These are phyloP conservation scores for Phrynocephalus versicolor DNA, from an alignment of 2,113 vertebrate genomes.

Conservation along the genomic window DNA sequence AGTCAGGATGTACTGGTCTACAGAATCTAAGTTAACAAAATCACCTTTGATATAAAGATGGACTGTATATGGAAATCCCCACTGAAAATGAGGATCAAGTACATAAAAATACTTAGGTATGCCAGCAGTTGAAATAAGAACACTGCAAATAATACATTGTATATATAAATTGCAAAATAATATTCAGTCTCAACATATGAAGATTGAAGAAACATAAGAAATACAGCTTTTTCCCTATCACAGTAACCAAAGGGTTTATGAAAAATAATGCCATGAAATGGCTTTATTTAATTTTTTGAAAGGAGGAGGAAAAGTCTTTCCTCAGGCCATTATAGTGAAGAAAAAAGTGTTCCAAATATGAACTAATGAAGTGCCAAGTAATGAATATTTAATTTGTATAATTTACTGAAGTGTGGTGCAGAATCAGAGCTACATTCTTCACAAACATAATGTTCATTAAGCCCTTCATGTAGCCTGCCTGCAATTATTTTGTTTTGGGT, in stretches of 20 bases:
- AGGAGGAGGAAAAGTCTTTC: slow-evolving; percentile 63
- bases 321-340: slow-evolving; percentile 77
- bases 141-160: slow-evolving; percentile 29
- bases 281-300: slow-evolving; percentile 34
- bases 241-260: slow-evolving; percentile 71
- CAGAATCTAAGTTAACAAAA: slow-evolving; percentile 38
- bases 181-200: slow-evolving; percentile 22
- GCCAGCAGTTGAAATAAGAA: slow-evolving; percentile 59
- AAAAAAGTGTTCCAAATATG: slow-evolving; percentile 77
- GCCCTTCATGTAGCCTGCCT: slow-evolving; percentile 60
- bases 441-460: slow-evolving; percentile 77
- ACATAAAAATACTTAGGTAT: slow-evolving; percentile 60
- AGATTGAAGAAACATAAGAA: slow-evolving; percentile 62
- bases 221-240: slow-evolving; percentile 52
- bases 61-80: slow-evolving; percentile 48
- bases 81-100: slow-evolving; percentile 42
- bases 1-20: neutral
- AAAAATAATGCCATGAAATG: slow-evolving; percentile 68
- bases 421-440: slow-evolving; percentile 76
- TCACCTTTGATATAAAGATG: slow-evolving; percentile 13
- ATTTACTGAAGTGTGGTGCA: slow-evolving; percentile 78
- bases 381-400: slow-evolving; percentile 87
- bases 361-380: slow-evolving; percentile 82
- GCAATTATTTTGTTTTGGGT: slow-evolving; percentile 58
- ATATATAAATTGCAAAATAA: slow-evolving; percentile 38